These are phyloP conservation scores for Neomonachus schauinslandi DNA, from an alignment of 2,113 vertebrate genomes.

Conservation along the genomic window DNA sequence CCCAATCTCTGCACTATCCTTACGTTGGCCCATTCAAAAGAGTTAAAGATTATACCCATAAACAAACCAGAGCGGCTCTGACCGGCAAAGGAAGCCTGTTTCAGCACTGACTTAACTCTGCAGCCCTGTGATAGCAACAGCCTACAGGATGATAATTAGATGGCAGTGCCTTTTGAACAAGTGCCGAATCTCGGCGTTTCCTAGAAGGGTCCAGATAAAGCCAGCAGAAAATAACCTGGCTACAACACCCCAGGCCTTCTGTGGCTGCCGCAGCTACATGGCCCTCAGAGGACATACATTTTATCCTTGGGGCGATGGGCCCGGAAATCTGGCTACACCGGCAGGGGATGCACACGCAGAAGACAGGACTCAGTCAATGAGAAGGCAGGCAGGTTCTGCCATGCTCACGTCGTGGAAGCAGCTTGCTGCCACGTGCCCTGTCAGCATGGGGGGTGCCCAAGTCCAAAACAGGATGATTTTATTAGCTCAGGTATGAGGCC, in stretches of 20 bases:
- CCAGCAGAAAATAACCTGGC: not conserved
- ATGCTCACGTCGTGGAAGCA: rapidly evolving
- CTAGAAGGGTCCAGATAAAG: not conserved
- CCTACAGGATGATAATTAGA: not conserved
- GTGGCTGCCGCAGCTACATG: not conserved
- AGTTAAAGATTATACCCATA: no score
- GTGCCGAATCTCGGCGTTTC: not conserved
- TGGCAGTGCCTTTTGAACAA: not conserved
- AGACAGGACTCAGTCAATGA: not conserved
- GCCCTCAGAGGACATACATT: not conserved
- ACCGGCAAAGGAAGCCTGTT: not conserved
- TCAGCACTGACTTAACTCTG: not conserved
- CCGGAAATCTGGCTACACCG: not conserved
- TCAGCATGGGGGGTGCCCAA: not conserved
- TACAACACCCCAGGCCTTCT: not conserved
- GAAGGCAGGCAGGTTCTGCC: not conserved
- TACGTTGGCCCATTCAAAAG: not conserved
- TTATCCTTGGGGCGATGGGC: not conserved
- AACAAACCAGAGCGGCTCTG: not conserved
- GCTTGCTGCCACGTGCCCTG: not conserved
- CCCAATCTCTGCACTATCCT: not conserved
- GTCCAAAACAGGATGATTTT: not conserved
- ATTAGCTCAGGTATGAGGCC: not conserved
- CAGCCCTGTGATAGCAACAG: not conserved
- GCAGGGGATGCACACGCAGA: not conserved